phyloP scores from a whole-genome alignment of 2,888 invertebrate species.

The Diplazon laetatorius region DNA sequence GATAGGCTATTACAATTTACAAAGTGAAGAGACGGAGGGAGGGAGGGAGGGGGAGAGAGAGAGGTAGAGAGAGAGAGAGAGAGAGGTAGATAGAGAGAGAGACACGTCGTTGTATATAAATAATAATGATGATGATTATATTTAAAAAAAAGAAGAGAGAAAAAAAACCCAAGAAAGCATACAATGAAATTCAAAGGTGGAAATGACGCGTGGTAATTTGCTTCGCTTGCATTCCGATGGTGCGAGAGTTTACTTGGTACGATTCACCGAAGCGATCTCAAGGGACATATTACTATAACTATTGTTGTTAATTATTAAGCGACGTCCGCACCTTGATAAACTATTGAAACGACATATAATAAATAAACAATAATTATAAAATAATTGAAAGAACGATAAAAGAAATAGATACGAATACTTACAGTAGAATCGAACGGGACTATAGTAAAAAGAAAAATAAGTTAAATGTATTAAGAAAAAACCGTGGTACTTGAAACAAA shows the following conservation, averaged over 20 bases:
- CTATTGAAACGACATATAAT: conserved; percentile 41
- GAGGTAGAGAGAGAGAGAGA: conserved; percentile 52
- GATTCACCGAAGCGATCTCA: conserved; percentile 64
- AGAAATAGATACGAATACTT: conserved; percentile 46
- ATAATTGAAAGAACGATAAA: conserved; percentile 36
- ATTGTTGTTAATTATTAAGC: conserved; percentile 65
- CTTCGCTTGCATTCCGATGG: conserved; percentile 69
- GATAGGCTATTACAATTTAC: conserved; percentile 73
- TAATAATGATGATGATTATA: conserved; percentile 17
- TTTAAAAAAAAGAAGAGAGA: conserved; percentile 1
- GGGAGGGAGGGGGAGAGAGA: conserved; percentile 49
- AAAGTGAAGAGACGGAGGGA: conserved; percentile 53
- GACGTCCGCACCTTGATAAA: conserved; percentile 40
- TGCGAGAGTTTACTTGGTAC: conserved; percentile 64
- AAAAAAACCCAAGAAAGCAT: conserved; percentile 42
- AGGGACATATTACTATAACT: conserved; percentile 64
- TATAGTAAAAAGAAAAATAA: conserved; percentile 37
- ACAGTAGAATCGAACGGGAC: conserved; percentile 55
- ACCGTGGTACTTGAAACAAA: conserved; percentile 46
- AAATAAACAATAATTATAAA: conserved; percentile 39
- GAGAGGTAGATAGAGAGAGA: conserved; percentile 44
- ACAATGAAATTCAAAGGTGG: conserved; percentile 62
- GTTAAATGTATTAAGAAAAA: conserved; percentile 48
- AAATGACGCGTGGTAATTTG: conserved; percentile 64
- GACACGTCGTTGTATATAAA: conserved; percentile 64